These are phyloP conservation scores for Erythrocercus mccallii DNA, from an alignment of 2,113 vertebrate species.

Conservation along the genomic window DNA sequence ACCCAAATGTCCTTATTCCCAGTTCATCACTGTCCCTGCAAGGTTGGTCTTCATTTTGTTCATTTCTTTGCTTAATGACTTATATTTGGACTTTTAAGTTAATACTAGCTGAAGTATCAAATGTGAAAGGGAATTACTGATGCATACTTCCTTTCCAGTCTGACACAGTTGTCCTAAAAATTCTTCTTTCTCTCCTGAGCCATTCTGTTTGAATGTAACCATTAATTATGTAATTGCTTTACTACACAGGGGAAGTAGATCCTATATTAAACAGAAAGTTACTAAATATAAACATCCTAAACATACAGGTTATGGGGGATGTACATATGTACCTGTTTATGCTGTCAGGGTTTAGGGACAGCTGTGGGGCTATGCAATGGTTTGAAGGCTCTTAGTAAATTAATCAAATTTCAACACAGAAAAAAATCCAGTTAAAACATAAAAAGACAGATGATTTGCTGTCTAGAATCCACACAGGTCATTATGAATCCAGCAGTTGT, in stretches of 20 bases:
- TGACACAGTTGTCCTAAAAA: constrained; percentile 15
- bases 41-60: constrained; percentile 30
- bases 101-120: constrained; percentile 46
- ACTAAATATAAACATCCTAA: not conserved
- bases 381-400: not conserved
- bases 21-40: constrained; percentile 26
- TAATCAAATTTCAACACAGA: not conserved
- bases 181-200: not conserved
- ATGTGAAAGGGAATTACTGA: constrained; percentile 30
- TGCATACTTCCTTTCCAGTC: not conserved
- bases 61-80: constrained; percentile 37
- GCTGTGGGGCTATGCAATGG: not conserved
- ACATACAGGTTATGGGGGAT: not conserved
- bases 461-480: not conserved
- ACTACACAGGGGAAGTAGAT: not conserved
- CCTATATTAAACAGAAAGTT: not conserved
- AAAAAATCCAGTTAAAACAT: not conserved
- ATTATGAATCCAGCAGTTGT: not conserved
- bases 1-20: constrained; percentile 39
- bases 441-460: not conserved
- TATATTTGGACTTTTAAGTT: constrained; percentile 25
- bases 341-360: not conserved
- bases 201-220: not conserved
- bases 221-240: constrained; percentile 18
- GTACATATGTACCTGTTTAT: not conserved